Evolutionary conservation across 2,888 invertebrate genomes (phyloP).

Genomic region (Spilarctia lutea): DNA sequence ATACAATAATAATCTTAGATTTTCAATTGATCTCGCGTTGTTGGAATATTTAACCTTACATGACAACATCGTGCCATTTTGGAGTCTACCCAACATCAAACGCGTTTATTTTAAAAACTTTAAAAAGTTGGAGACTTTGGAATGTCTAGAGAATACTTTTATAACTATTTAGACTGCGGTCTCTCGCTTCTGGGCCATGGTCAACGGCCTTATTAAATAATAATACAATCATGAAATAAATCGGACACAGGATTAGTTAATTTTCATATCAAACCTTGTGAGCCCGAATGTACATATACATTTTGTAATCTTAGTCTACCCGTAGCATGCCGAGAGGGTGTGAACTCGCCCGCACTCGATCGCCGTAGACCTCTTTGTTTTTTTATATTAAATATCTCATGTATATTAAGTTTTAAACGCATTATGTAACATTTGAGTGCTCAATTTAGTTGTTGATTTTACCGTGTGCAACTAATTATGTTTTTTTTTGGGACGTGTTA

Average conservation of each 20-base stretch:
- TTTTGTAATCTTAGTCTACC: conserved; percentile 58
- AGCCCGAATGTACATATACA: conserved; percentile 66
- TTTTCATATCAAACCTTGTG: conserved; percentile 47
- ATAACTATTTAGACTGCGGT: neutral
- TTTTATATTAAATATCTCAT: conserved; percentile 38
- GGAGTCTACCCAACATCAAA: conserved; percentile 32
- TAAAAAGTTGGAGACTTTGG: neutral
- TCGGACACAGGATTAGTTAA: conserved; percentile 21
- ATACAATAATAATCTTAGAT: conserved; percentile 35
- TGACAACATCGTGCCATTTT: conserved; percentile 40
- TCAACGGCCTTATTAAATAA: neutral
- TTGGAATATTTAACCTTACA: conserved; percentile 41
- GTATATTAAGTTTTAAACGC: conserved; percentile 55
- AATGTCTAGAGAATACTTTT: neutral
- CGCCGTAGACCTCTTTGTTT: conserved; percentile 31
- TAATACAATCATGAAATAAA: conserved; percentile 23
- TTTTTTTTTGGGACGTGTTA: conserved; percentile 43
- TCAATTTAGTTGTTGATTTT: conserved; percentile 74
- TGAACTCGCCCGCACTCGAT: conserved; percentile 14
- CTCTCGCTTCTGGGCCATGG: neutral
- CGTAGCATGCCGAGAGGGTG: conserved; percentile 30
- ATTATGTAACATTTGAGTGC: conserved; percentile 66
- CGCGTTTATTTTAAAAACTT: conserved; percentile 25
- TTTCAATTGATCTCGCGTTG: conserved; percentile 46
- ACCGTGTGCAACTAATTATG: conserved; percentile 62